Evolutionary conservation across 2,113 vertebrate genomes (phyloP).

Genomic region (Apteryx owenii): DNA sequence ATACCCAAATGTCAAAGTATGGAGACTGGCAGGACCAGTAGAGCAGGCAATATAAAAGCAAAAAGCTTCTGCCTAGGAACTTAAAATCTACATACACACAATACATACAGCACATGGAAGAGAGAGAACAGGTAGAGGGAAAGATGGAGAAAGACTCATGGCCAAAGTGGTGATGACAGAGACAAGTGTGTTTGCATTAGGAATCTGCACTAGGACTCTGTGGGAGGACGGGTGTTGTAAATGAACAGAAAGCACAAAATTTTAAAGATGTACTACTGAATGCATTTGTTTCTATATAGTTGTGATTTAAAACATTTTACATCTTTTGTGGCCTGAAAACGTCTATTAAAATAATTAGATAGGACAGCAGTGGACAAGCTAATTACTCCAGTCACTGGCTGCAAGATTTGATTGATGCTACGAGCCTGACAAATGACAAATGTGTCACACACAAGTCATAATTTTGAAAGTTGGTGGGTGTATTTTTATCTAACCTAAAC

Average conservation of each 20-base stretch:
- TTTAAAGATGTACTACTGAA: background rate
- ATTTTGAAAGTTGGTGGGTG: background rate
- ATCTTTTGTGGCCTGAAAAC: slow-evolving; percentile 36
- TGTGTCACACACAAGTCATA: slow-evolving; percentile 4
- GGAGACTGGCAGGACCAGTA: background rate
- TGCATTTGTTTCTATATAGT: background rate
- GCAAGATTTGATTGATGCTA: slow-evolving; percentile 20
- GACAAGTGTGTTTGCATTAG: background rate
- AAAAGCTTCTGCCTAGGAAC: background rate
- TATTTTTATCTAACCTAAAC: background rate
- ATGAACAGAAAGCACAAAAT: background rate
- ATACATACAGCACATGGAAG: background rate
- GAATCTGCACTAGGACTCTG: accelerated
- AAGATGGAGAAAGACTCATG: background rate
- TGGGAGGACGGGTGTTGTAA: background rate
- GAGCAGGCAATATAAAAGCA: background rate
- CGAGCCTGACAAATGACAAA: background rate
- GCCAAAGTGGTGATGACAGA: background rate
- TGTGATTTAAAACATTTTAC: slow-evolving; percentile 36
- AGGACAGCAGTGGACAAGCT: background rate
- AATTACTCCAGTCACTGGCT: slow-evolving; percentile 11
- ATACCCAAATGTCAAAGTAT: background rate
- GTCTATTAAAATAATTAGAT: slow-evolving; percentile 60
- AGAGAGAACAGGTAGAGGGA: background rate
- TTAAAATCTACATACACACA: background rate